Base-by-base conservation (phyloP, 2,888 invertebrate genomes). In the Xanthia icteritia region DNA sequence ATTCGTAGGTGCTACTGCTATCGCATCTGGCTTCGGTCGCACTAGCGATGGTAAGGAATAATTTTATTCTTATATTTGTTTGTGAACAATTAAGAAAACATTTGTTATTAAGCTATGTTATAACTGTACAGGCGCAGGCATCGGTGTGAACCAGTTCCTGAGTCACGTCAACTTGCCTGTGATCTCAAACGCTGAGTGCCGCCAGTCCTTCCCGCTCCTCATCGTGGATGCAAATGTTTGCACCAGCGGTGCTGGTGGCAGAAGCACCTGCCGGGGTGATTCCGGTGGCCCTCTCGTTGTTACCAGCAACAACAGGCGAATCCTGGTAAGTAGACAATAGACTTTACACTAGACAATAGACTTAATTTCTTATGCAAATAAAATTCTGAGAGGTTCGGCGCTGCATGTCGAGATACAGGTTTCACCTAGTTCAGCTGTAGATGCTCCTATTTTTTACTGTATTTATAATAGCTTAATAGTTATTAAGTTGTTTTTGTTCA, bases 271-370 rank as follows among this genome's bases (percentile, higher is more conserved):
- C 84, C 42, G 81, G 0, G 94, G 94, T 11, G 94, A 94, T 85
- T 94, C 94, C n/a, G 94, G 95, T 36, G 94, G 94, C 20, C 95
- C 95, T 31, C 92, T 95, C 11, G 83, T 87, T 4, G 73, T 91
- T 17, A 67, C 27, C 5, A 91, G 89, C 1, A 82, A 90, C 60
- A 84, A 86, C 83, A 79, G 85, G 8, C 78, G 76, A n/a, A 66
- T 93, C 23, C 76, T 94, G 90, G 94, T 94, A n/a, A 17, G 68
- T 31, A 36, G 5, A 23, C 20, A 36, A 23, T 11, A 23, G 20
- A n/a, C n/a, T n/a, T n/a, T n/a, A n/a, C n/a, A n/a, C n/a, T n/a
- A n/a, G n/a, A n/a, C n/a, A n/a, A n/a, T n/a, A n/a, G n/a, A n/a
- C n/a, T n/a, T n/a, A n/a, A n/a, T n/a, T n/a, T n/a, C n/a, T n/a